A percentile compares a stretch with the other conserved stretches of the same genome.
Evolutionary conservation across 2,888 invertebrate genomes (phyloP).

Genomic region (Tholera decimalis): DNA sequence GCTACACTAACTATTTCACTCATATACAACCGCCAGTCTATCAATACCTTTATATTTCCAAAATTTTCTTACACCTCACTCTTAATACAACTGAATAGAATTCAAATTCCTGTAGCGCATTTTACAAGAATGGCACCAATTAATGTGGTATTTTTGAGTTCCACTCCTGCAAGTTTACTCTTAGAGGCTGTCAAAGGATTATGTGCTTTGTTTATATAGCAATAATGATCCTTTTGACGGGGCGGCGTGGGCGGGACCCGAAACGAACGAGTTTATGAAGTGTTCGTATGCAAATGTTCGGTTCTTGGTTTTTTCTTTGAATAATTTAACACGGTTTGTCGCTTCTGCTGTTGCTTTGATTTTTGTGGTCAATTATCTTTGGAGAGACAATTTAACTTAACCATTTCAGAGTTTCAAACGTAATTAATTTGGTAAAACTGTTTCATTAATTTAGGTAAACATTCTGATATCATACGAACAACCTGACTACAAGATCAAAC

Average conservation of each 20-base stretch:
- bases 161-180: constrained; percentile 76
- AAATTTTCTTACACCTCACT: constrained; percentile 42
- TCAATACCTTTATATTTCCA: constrained; percentile 38
- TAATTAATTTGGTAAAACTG: neutral
- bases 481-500: too few species aligned
- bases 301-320: constrained; percentile 70
- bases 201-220: constrained; percentile 77
- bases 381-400: neutral
- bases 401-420: constrained; percentile 10
- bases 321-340: constrained; percentile 69
- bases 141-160: constrained; percentile 73
- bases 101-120: constrained; percentile 27
- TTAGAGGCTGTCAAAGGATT: constrained; percentile 74
- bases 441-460: neutral
- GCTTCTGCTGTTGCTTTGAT: constrained; percentile 64
- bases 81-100: constrained; percentile 60
- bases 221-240: constrained; percentile 70
- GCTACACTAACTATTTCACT: constrained; percentile 88
- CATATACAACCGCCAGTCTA: constrained; percentile 72
- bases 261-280: constrained; percentile 80
- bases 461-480: too few species aligned
- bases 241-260: constrained; percentile 73
- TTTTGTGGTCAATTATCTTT: constrained; percentile 45
- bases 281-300: constrained; percentile 80
- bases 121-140: constrained; percentile 46